phyloP scores from a whole-genome alignment of 1,140 invertebrate genomes.

The Zaprionus lachaisei region DNA sequence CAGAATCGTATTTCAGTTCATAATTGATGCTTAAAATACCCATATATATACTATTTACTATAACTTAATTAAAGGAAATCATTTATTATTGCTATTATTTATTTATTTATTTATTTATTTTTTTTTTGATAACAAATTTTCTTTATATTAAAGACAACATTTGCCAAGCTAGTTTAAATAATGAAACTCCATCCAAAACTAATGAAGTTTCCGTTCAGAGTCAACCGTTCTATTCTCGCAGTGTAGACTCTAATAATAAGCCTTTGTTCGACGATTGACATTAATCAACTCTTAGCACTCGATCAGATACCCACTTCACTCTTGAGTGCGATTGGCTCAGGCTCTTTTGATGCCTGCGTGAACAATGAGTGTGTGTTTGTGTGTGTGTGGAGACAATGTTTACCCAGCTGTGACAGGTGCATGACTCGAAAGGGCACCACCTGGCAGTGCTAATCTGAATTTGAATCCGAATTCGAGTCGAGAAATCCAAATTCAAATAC shows the following conservation, averaged over 20 bases:
- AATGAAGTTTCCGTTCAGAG: background rate
- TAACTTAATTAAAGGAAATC: no score
- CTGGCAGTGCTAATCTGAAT: slow-evolving; percentile 3
- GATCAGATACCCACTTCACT: slow-evolving; percentile 2
- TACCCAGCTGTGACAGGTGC: slow-evolving; percentile 29
- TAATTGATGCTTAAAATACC: no score
- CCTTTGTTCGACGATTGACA: background rate
- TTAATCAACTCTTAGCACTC: background rate
- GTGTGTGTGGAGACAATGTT: slow-evolving; percentile 4
- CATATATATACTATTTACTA: no score
- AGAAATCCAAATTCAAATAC: slow-evolving; percentile 23
- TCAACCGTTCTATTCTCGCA: background rate
- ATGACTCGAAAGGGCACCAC: slow-evolving; percentile 10
- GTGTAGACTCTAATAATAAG: background rate
- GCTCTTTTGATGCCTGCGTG: slow-evolving; percentile 8
- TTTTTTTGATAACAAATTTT: no score
- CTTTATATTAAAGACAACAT: no score
- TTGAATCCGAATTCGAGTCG: background rate
- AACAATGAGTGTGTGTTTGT: slow-evolving; percentile 8
- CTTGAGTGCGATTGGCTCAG: slow-evolving; percentile 13
- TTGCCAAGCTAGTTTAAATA: no score
- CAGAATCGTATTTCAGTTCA: no score
- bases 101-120: no score
- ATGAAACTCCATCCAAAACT: background rate
- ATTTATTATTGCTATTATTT: no score